Percentiles rank a stretch among this genome's conserved stretches.
These are phyloP conservation scores for Apis cerana DNA, from an alignment of 1,140 invertebrate genomes.

Conservation along the genomic window DNA sequence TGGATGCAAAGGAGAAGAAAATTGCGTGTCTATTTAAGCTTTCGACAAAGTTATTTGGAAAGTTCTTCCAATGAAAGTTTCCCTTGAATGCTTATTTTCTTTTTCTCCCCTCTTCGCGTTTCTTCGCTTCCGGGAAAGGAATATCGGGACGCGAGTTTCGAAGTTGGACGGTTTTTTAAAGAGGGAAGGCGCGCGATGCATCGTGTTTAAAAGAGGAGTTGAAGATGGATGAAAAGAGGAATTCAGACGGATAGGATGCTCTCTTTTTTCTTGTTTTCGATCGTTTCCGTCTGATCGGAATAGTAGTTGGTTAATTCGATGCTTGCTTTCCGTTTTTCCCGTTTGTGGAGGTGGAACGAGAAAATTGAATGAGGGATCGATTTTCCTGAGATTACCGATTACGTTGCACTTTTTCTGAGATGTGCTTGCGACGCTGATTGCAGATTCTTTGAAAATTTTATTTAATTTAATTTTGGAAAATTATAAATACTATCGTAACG, in stretches of 20 bases:
- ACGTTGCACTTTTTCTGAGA: not conserved
- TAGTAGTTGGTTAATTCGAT: conserved; percentile 6
- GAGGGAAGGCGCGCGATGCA: not conserved
- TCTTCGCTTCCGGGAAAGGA: not conserved
- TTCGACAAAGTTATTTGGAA: not conserved
- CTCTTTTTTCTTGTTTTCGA: not conserved
- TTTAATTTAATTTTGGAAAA: too few species aligned
- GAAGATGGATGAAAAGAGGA: not conserved
- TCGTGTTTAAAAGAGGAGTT: too few species aligned
- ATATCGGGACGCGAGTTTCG: not conserved
- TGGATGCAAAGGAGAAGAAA: not conserved
- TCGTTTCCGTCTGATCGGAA: not conserved
- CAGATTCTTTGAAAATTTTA: not conserved
- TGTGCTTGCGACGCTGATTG: too few species aligned
- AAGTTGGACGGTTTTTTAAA: not conserved
- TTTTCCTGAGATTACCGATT: not conserved
- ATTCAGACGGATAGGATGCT: not conserved
- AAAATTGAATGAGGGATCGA: conserved; percentile 1
- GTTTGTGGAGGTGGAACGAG: not conserved
- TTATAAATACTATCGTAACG: too few species aligned
- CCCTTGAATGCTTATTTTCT: too few species aligned
- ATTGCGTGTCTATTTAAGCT: not conserved
- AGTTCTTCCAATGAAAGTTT: not conserved
- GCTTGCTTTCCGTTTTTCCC: not conserved
- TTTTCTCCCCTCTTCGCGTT: not conserved